A percentile compares a stretch with the other conserved stretches of the same genome.
phyloP scores from a whole-genome alignment of 2,888 invertebrate species.

The Pandemis heparana region DNA sequence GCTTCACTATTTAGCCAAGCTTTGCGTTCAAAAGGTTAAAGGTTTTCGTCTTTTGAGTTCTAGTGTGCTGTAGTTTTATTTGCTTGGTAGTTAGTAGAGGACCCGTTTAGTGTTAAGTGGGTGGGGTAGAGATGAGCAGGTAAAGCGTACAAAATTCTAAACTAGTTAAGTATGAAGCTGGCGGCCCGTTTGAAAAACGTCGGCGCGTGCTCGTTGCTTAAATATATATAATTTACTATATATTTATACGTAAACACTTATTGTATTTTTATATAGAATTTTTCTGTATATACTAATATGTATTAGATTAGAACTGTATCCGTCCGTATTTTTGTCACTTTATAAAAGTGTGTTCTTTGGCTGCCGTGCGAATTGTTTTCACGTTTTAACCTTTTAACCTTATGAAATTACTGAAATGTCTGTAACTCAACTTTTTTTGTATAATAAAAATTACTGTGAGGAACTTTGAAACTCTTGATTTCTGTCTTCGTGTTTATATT shows the following conservation, averaged over 20 bases:
- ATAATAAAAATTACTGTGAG: neutral
- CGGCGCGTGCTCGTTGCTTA: neutral
- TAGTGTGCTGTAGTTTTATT: neutral
- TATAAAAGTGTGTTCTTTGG: neutral
- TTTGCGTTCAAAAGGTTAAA: no score
- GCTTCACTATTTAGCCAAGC: no score
- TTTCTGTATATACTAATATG: neutral
- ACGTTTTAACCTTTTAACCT: neutral
- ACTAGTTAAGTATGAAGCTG: conserved; percentile 14
- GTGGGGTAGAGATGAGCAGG: neutral
- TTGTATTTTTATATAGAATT: neutral
- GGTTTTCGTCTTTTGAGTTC: no score
- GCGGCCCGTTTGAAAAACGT: neutral
- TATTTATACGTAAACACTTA: neutral
- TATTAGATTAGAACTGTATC: neutral
- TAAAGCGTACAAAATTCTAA: conserved; percentile 38
- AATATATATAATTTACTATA: neutral
- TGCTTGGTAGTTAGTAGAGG: neutral
- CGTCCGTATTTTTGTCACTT: neutral
- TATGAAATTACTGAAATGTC: neutral
- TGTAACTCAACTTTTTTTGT: neutral
- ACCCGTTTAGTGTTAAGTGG: neutral
- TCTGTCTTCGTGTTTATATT: neutral
- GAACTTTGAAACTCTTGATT: neutral
- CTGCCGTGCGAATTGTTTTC: neutral